Conservation (phyloP, 1,140 invertebrate genomes). For the Trichoplusia ni region DNA sequence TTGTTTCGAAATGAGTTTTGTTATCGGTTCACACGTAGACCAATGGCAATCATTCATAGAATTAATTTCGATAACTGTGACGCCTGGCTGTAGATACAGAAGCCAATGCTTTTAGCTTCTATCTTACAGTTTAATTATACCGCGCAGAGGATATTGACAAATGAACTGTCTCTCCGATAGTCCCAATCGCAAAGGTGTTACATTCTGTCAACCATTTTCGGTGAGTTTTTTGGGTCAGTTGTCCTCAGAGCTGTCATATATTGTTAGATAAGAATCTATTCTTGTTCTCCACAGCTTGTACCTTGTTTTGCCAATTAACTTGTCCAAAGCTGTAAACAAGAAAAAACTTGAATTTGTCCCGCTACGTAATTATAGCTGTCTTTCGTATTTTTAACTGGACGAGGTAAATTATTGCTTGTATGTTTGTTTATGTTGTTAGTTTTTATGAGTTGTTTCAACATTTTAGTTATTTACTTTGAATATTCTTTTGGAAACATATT, state of each 20-base stretch:
- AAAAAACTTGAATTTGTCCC: conserved; percentile 40
- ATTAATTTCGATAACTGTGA: conserved; percentile 76
- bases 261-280: conserved; percentile 40
- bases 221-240: conserved; percentile 33
- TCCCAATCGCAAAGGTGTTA: conserved; percentile 47
- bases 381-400: conserved; percentile 13
- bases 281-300: conserved; percentile 24
- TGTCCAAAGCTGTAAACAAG: conserved; percentile 39
- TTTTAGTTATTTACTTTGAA: background rate
- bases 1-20: conserved; percentile 19
- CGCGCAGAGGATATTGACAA: conserved; percentile 50
- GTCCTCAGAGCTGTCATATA: conserved; percentile 39
- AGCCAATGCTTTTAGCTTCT: conserved; percentile 73
- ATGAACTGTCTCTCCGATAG: conserved; percentile 53
- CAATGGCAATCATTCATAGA: conserved; percentile 71
- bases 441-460: background rate
- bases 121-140: conserved; percentile 67
- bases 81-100: conserved; percentile 69
- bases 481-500: no score
- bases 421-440: background rate
- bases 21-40: conserved; percentile 43
- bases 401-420: background rate
- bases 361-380: conserved; percentile 12
- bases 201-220: conserved; percentile 37
- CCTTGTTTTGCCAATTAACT: conserved; percentile 41